Evolutionary conservation across 2,797 vertebrate genomes (phyloP).

Genomic region (Spheniscus humboldti): DNA sequence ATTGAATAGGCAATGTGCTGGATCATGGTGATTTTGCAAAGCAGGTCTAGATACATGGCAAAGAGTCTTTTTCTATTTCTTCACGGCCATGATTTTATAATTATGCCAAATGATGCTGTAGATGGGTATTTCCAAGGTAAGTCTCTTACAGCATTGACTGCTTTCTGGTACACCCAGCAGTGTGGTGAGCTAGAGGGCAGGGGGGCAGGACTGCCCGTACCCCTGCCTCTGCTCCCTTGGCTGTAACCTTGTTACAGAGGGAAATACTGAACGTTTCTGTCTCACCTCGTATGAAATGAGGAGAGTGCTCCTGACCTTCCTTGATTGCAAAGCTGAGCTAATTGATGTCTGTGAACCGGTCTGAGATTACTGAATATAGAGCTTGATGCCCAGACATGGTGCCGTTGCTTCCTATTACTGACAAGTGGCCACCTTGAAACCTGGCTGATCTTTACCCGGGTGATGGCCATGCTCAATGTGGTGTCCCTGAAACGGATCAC

Average conservation of each 20-base stretch:
- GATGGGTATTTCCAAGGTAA: not conserved
- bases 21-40: not conserved
- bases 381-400: not conserved
- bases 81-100: not conserved
- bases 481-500: not conserved
- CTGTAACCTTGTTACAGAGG: not conserved
- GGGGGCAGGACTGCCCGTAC: not conserved
- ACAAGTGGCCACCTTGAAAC: not conserved
- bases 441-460: not conserved
- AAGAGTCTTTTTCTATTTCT: not conserved
- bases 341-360: not conserved
- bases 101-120: not conserved
- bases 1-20: not conserved
- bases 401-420: not conserved
- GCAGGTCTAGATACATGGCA: not conserved
- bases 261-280: not conserved
- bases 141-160: not conserved
- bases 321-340: not conserved
- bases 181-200: not conserved
- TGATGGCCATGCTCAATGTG: rapidly evolving
- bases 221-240: not conserved
- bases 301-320: not conserved
- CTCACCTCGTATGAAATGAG: not conserved
- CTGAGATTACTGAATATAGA: not conserved
- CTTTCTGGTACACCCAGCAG: not conserved